phyloP scores from a whole-genome alignment of 2,113 vertebrate species.

The Cochlearius cochlearius region DNA sequence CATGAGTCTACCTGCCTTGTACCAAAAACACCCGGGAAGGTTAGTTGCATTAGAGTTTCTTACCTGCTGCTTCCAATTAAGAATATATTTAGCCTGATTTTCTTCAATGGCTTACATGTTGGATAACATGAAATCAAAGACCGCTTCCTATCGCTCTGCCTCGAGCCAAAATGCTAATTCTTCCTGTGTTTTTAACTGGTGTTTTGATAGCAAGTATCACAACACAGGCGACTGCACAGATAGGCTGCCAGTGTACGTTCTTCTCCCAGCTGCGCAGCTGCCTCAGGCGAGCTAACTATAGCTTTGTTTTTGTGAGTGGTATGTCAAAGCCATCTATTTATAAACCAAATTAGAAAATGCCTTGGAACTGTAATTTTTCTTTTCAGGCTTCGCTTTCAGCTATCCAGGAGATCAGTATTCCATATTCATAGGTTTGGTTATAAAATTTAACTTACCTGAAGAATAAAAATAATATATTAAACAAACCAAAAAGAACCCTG shows the following conservation, averaged over 20 bases:
- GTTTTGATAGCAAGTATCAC: conserved; percentile 15
- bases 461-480: not conserved
- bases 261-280: conserved; percentile 27
- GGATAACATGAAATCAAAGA: not conserved
- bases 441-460: not conserved
- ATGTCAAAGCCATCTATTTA: conserved; percentile 54
- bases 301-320: conserved; percentile 39
- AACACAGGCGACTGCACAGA: not conserved
- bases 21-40: not conserved
- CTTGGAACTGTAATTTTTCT: conserved; percentile 28
- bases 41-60: not conserved
- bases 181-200: not conserved
- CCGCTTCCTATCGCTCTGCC: not conserved
- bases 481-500: not conserved
- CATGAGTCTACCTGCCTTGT: not conserved
- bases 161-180: not conserved
- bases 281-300: conserved; percentile 38
- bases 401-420: not conserved
- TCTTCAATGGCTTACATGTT: not conserved
- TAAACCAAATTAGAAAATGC: conserved; percentile 48
- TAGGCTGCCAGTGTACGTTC: not conserved
- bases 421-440: not conserved
- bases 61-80: not conserved
- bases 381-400: not conserved
- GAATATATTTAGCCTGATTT: not conserved